Conservation (phyloP, 2,888 invertebrate species). For the Heliconius cydno region DNA sequence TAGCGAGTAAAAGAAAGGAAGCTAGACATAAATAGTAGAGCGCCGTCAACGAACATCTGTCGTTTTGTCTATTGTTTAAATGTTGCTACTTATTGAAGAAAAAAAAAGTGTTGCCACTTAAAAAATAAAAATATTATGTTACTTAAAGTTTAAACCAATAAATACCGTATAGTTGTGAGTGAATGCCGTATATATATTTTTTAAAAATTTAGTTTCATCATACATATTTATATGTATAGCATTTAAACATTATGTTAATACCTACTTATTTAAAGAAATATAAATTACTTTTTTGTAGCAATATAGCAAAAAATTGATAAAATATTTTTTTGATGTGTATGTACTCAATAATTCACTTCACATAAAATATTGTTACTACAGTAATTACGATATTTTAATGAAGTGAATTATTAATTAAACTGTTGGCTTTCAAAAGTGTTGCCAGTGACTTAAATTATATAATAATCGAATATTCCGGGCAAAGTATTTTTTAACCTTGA, state of each 20-base stretch:
- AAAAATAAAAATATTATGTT: neutral
- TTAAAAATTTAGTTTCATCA: no score
- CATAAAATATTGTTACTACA: neutral
- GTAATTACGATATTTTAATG: neutral
- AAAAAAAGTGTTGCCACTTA: neutral
- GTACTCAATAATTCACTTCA: no score
- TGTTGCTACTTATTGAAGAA: neutral
- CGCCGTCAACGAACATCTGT: constrained; percentile 72
- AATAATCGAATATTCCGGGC: constrained; percentile 33
- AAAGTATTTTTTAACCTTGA: constrained; percentile 16
- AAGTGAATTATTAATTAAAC: neutral
- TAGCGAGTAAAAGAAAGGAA: constrained; percentile 69
- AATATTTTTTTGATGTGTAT: neutral
- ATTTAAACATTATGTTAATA: no score
- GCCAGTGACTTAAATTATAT: constrained; percentile 9
- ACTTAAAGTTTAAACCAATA: no score
- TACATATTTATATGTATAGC: no score
- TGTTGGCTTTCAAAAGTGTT: neutral
- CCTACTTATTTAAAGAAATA: no score
- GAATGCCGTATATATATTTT: no score
- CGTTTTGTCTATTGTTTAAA: constrained; percentile 43
- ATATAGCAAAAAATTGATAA: neutral
- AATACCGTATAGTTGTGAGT: no score
- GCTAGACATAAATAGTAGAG: constrained; percentile 64
- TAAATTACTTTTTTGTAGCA: no score